Evolutionary conservation across 2,888 invertebrate species (phyloP).

Genomic region (Ferdinandea cuprea): DNA sequence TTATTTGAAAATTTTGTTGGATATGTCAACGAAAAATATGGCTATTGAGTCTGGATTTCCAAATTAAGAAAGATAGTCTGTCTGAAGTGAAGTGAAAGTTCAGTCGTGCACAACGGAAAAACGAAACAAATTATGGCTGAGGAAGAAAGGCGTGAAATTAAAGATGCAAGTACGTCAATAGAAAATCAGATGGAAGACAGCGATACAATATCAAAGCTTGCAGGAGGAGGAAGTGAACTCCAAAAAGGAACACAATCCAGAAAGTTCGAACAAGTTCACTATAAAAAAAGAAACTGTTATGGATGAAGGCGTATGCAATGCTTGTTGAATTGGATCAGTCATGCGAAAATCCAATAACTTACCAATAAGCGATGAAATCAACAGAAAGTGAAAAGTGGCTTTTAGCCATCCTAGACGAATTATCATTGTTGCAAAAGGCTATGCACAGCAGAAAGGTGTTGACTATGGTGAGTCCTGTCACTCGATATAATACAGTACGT

Average conservation of each 20-base stretch:
- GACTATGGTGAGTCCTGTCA: no score
- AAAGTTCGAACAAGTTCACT: slow-evolving; percentile 19
- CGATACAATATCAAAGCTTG: slow-evolving; percentile 1
- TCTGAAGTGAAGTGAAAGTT: background rate
- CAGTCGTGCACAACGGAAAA: slow-evolving; percentile 1
- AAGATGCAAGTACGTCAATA: slow-evolving; percentile 24
- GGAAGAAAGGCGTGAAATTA: slow-evolving; percentile 4
- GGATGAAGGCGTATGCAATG: slow-evolving; percentile 7
- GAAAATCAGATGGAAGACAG: background rate
- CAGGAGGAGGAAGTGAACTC: background rate
- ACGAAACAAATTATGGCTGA: background rate
- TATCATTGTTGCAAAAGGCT: no score
- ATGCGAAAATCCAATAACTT: no score
- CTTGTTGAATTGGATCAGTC: slow-evolving; percentile 3
- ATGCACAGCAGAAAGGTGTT: no score
- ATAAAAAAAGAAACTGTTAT: slow-evolving; percentile 5
- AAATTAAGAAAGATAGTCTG: slow-evolving; percentile 1
- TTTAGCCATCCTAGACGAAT: no score
- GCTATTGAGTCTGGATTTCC: no score
- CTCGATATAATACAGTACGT: no score
- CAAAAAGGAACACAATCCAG: background rate
- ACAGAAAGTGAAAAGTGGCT: no score
- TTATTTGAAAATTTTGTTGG: slow-evolving; percentile 10
- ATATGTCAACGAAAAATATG: slow-evolving; percentile 10
- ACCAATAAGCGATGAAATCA: no score